phyloP scores from a whole-genome alignment of 92 coral and sea anemone genomes.

The Palythoa grandis region DNA sequence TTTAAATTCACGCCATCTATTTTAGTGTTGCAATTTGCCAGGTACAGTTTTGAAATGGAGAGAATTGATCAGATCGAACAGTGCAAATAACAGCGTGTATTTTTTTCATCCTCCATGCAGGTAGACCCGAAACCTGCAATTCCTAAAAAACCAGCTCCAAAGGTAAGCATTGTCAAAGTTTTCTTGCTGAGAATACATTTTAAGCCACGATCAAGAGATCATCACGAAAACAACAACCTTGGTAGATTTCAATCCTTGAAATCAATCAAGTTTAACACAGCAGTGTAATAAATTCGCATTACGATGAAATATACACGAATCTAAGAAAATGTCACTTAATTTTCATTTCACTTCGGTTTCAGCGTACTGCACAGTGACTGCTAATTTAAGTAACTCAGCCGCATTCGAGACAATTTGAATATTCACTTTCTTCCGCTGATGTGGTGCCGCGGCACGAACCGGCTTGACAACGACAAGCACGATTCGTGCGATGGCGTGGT shows the following conservation, averaged over 20 bases:
- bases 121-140: slow-evolving; percentile 97
- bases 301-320: slow-evolving; percentile 9
- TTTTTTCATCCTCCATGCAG: slow-evolving; percentile 68
- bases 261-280: slow-evolving; percentile 15
- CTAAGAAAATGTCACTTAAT: background rate
- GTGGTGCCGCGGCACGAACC: slow-evolving; percentile 21
- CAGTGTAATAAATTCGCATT: background rate
- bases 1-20: slow-evolving; percentile 47
- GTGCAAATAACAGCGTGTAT: slow-evolving; percentile 46
- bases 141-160: slow-evolving; percentile 95
- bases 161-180: slow-evolving; percentile 71
- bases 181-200: slow-evolving; percentile 49
- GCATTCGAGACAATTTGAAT: slow-evolving; percentile 44
- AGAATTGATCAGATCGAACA: slow-evolving; percentile 39
- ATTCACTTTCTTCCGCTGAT: slow-evolving; percentile 33
- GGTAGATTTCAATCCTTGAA: slow-evolving; percentile 11
- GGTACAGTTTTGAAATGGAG: slow-evolving; percentile 27
- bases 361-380: slow-evolving; percentile 30
- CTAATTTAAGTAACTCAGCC: slow-evolving; percentile 44
- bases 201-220: slow-evolving; percentile 39
- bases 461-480: slow-evolving; percentile 19
- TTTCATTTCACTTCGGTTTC: slow-evolving; percentile 35
- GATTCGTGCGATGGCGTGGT: background rate
- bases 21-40: slow-evolving; percentile 41
- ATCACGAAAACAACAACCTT: slow-evolving; percentile 34